Conservation (phyloP, 2,888 invertebrate species). For the Conops quadrifasciatus region DNA sequence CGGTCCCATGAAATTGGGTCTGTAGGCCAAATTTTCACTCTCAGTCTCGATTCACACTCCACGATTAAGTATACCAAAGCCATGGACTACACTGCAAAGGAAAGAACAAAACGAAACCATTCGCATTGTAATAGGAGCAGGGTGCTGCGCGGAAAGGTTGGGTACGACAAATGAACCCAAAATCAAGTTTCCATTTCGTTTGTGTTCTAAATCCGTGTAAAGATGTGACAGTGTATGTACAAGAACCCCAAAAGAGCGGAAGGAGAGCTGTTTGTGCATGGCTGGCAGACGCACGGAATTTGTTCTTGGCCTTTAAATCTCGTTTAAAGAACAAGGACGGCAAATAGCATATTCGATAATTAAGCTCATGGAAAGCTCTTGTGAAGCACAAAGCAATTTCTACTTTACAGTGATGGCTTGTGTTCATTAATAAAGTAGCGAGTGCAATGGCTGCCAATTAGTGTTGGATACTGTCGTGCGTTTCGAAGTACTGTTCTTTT, state of each 20-base stretch:
- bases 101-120: conserved; percentile 36
- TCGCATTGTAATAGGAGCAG: conserved; percentile 1
- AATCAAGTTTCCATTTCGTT: conserved; percentile 18
- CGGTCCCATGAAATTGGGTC: conserved; percentile 46
- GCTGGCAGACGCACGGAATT: conserved; percentile 33
- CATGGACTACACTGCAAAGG: conserved; percentile 39
- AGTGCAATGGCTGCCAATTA: not conserved
- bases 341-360: conserved; percentile 41
- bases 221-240: not conserved
- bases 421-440: not conserved
- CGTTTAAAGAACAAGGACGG: conserved; percentile 65
- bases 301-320: conserved; percentile 62
- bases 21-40: conserved; percentile 48
- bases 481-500: not conserved
- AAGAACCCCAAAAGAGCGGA: not conserved
- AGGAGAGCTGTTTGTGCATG: conserved; percentile 24
- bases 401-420: not conserved
- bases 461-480: too few relatives aligned
- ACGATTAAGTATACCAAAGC: conserved; percentile 56
- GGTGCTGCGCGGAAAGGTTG: conserved; percentile 4
- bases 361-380: conserved; percentile 26
- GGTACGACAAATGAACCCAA: not conserved
- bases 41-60: conserved; percentile 44
- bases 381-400: conserved; percentile 1
- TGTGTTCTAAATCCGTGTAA: conserved; percentile 15